Base-by-base conservation (phyloP, 2,113 vertebrate species). In the Gasterosteus aculeatus region DNA sequence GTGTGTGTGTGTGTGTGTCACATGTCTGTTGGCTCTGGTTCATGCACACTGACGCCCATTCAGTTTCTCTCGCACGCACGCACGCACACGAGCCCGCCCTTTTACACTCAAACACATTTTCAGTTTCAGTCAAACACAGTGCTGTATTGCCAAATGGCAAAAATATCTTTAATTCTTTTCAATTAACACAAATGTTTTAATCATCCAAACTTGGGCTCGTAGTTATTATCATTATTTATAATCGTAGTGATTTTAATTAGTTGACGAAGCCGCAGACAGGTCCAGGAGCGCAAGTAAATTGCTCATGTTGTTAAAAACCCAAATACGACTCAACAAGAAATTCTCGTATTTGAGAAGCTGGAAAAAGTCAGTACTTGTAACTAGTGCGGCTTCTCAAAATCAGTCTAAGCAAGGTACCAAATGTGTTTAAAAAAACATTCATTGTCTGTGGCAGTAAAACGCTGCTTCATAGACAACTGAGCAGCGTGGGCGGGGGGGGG, bases 1-100 rank as follows among this genome's bases (percentile, higher is more conserved):
- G 41, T 42, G 41, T 42, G 60, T 68, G 80, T 61, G n/a, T 54
- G 47, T 59, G 64, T 66, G 65, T 56, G 56, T 31, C 75, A 66
- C 59, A 22, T 53, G 49, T 80, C 11, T 19, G 35, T 41, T n/a
- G 10, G 53, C 54, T 71, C 12, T 64, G 49, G 26, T 74, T 77
- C 75, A 88, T 53, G 67, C 63, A 72, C 72, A 15, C 56, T 44
- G 56, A 78, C 16, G 46, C 56, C 74, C 44, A 53, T 78, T 77
- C 35, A 62, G 41, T 56, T 76, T 58, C n/a, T n/a, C n/a, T n/a
- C n/a, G n/a, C n/a, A n/a, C n/a, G n/a, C 69, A n/a, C 49, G 71
- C 47, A 59, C 7, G 39, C 56, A 60, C 12, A 47, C 62, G 46
- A 0, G 19, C 14, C n/a, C 11, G 16, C 16, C 18, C 22, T 2